phyloP scores from a whole-genome alignment of 1,140 invertebrate species.

The Nomia melanderi region DNA sequence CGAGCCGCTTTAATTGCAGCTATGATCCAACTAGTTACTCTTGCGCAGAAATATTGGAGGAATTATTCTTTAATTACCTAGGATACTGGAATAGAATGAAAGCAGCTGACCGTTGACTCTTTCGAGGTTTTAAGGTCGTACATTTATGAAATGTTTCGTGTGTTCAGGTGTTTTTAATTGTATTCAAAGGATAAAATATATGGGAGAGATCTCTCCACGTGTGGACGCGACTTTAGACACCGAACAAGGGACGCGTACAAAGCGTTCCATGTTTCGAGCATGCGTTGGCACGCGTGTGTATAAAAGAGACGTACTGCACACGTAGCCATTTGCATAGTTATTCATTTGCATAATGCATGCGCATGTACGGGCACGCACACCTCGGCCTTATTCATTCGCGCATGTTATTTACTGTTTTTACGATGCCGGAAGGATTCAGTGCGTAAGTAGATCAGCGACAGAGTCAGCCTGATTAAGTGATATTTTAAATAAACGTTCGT shows the following conservation, averaged over 20 bases:
- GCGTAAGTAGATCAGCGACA: background rate
- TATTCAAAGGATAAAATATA: too few relatives aligned
- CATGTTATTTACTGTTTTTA: background rate
- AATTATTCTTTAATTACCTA: too few relatives aligned
- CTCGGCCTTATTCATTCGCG: background rate
- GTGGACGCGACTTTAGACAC: background rate
- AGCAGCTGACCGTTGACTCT: too few relatives aligned
- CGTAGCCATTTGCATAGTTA: background rate
- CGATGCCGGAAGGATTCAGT: background rate
- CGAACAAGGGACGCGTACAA: background rate
- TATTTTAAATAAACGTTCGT: background rate
- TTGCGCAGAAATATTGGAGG: too few relatives aligned
- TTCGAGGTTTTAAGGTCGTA: too few relatives aligned
- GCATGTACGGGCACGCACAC: background rate
- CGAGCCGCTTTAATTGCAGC: too few relatives aligned
- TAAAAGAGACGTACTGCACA: background rate
- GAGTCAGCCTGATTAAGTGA: background rate
- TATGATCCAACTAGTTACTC: too few relatives aligned
- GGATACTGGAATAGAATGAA: too few relatives aligned
- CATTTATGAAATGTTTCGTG: too few relatives aligned
- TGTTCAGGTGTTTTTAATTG: too few relatives aligned
- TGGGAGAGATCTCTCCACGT: background rate
- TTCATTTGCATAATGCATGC: conserved; percentile 14
- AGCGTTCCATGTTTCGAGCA: background rate
- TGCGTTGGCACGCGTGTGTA: background rate